A percentile compares a stretch with the other conserved stretches of the same genome.
Conservation (phyloP, 2,888 invertebrate genomes). For the Eristalinus sepulchralis region DNA sequence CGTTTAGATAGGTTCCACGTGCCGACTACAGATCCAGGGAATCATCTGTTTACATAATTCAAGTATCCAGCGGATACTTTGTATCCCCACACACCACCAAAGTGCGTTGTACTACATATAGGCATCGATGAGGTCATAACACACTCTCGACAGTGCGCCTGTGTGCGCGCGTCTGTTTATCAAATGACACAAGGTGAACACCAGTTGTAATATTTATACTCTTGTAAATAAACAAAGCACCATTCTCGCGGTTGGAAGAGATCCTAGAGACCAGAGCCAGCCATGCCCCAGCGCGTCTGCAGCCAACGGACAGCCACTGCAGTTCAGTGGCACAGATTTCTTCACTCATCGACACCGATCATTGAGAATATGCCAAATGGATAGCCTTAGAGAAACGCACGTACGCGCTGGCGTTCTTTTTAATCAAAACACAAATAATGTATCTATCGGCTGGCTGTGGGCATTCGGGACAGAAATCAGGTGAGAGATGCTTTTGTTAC, state of each 20-base stretch:
- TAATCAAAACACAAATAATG: neutral
- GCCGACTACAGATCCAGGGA: neutral
- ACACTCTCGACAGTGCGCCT: neutral
- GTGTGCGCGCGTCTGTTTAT: slow-evolving; percentile 35
- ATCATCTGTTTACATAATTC: slow-evolving; percentile 56
- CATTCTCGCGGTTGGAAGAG: neutral
- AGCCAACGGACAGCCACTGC: slow-evolving; percentile 11
- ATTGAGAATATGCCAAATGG: slow-evolving; percentile 66
- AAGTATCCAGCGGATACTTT: slow-evolving; percentile 53
- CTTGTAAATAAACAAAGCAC: slow-evolving; percentile 54
- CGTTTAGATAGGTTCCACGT: slow-evolving; percentile 8
- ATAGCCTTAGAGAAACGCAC: slow-evolving; percentile 56
- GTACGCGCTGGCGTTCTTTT: slow-evolving; percentile 10
- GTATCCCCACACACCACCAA: slow-evolving; percentile 14
- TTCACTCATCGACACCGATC: slow-evolving; percentile 34
- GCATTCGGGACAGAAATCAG: slow-evolving; percentile 42
- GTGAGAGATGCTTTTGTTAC: slow-evolving; percentile 57
- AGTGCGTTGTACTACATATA: slow-evolving; percentile 28
- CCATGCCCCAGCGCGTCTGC: neutral
- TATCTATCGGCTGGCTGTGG: neutral
- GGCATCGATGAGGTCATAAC: neutral
- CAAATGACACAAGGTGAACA: slow-evolving; percentile 67
- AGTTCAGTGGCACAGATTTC: slow-evolving; percentile 33
- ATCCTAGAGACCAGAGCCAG: slow-evolving; percentile 18
- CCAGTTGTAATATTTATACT: slow-evolving; percentile 63